Base-by-base conservation (phyloP, 2,888 invertebrate genomes). In the Tetramorium bicarinatum region DNA sequence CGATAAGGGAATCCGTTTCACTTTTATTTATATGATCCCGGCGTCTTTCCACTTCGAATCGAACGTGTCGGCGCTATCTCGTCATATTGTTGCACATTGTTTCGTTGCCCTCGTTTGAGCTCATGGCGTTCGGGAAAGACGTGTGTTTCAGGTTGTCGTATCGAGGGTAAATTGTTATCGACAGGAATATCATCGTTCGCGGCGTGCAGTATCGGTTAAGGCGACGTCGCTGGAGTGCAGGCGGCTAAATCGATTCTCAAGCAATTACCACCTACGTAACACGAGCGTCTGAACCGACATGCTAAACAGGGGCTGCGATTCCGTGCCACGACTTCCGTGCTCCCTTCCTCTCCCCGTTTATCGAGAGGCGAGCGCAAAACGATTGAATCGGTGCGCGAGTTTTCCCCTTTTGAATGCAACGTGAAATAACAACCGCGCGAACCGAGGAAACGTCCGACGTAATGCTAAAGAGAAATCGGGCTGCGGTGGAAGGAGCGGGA, bases 201-300 rank as follows among this genome's bases (percentile, higher is more conserved):
- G 83, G 85, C 77, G 82, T 72, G 47, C 59, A 44, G 83, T 74
- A 80, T 83, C 66, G 87, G 85, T 87, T 87, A 87, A 89, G 88
- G 81, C 86, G 86, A 86, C 87, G 86, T 85, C 59, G 34, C 83
- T 3, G 21, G 61, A 72, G 52, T 62, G 82, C 74, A 79, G 64
- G 76, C 84, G 87, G 90, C 86, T 87, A 88, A 90, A 90, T 90
- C 87, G 90, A 90, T 90, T 80, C 85, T 64, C 86, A 61, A 85
- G 85, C 90, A 88, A 87, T 90, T 87, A 90, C 85, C 88, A 85
- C 59, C 82, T 82, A 82, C 80, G 83, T 87, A 87, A 88, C 75
- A 83, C 86, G 59, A 72, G 72, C 52, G 82, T 71, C 64, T 69
- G 41, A 83, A 75, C 75, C 81, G 80, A 62, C 49, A 62, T 81